Evolutionary conservation across 2,888 invertebrate species (phyloP).

Genomic region (Epinotia brunnichana): DNA sequence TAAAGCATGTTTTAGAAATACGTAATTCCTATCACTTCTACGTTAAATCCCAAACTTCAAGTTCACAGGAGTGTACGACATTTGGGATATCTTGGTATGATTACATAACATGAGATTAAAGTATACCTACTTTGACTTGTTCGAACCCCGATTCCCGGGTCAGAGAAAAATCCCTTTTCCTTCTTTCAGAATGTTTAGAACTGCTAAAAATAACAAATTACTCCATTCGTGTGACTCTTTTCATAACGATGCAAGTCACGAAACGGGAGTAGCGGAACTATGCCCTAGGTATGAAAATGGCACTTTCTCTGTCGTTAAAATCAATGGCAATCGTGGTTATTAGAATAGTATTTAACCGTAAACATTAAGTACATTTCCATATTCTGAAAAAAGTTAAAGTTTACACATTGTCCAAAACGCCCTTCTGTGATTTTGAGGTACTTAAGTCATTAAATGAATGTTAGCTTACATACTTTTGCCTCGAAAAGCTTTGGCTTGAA

Average conservation of each 20-base stretch:
- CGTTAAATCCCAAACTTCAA: background rate
- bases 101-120: background rate
- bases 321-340: background rate
- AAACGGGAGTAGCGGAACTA: background rate
- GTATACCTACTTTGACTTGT: no score
- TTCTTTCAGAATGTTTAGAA: background rate
- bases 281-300: background rate
- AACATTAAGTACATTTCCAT: background rate
- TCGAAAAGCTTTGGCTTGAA: background rate
- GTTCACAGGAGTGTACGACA: background rate
- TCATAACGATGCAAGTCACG: background rate
- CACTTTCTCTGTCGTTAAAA: background rate
- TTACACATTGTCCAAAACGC: background rate
- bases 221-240: background rate
- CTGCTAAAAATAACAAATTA: background rate
- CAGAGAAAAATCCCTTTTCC: background rate
- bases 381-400: background rate
- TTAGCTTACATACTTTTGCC: background rate
- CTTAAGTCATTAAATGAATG: background rate
- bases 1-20: background rate
- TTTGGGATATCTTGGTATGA: background rate
- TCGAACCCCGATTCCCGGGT: background rate
- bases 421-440: background rate
- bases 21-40: background rate
- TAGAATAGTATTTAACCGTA: background rate